Base-by-base conservation (phyloP, 2,113 vertebrate genomes). In the Podocnemis expansa region DNA sequence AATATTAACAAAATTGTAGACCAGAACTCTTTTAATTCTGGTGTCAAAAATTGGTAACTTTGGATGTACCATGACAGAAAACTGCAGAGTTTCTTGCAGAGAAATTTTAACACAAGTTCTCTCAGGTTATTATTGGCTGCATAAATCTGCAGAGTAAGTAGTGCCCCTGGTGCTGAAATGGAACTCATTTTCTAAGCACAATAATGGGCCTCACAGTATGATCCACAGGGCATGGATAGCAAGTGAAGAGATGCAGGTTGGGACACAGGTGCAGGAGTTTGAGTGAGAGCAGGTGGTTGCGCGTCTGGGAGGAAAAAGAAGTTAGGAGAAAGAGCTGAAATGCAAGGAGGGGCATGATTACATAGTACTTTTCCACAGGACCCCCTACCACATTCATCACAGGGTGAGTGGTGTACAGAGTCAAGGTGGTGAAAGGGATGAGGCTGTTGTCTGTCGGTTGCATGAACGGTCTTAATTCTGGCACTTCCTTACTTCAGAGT, bases 371-470 rank as follows among this genome's bases (percentile, higher is more conserved):
- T 94, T 96, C 96, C 82, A 58, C 91, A 94, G 87, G 92, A 89
- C 73, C 49, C 55, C 55, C 41, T 92, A 91, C 89, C 90, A 93
- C 96, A 96, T 94, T 96, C 96, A 34, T 29, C 63, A 70, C 78
- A 91, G 81, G 75, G 90, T 67, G 45, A 80, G 89, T 58, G 73
- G 87, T 84, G 87, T 84, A 85, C 76, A 93, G 93, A 85, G 56
- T 93, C 84, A 75, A 89, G 87, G 90, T 78, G 91, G 89, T 58
- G 87, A 90, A 29, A 12, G 3, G 41, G 25, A 91, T 82, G 78
- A 95, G 85, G 80, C 41, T 93, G 92, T 93, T 87, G 90, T 94
- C 92, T 88, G 58, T 82, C 90, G 78, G 84, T 91, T 91, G 29
- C 58, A 95, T 73, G 34, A 43, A 14, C 38, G 31, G 13, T 6